A percentile compares a stretch with the other conserved stretches of the same genome.
Evolutionary conservation across 2,888 invertebrate genomes (phyloP).

Genomic region (Myopa tessellatipennis): DNA sequence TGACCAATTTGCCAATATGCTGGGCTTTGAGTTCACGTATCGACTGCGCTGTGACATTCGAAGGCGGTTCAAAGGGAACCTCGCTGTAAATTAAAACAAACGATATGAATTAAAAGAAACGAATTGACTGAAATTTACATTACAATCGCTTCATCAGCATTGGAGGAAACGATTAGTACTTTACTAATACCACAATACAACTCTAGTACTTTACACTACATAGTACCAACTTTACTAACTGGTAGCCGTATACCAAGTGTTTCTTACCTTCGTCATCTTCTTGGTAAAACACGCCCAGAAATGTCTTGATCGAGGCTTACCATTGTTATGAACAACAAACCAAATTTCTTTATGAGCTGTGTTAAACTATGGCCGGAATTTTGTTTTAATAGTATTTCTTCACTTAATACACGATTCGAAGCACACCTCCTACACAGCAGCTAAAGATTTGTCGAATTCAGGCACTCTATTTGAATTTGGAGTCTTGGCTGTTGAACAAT

Average conservation of each 20-base stretch:
- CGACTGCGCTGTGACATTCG: slow-evolving; percentile 80
- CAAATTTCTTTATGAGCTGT: no score
- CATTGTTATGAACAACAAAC: slow-evolving; percentile 65
- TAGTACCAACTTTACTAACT: slow-evolving; percentile 82
- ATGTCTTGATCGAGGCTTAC: slow-evolving; percentile 79
- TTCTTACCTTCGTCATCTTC: slow-evolving; percentile 82
- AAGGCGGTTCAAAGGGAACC: slow-evolving; percentile 78
- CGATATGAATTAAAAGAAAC: no score
- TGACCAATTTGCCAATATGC: slow-evolving; percentile 90
- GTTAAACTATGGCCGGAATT: no score
- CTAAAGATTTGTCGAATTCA: no score
- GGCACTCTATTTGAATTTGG: no score
- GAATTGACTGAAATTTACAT: slow-evolving; percentile 64
- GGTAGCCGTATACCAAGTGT: slow-evolving; percentile 86
- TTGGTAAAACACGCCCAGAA: slow-evolving; percentile 80
- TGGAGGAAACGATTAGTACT: slow-evolving; percentile 86
- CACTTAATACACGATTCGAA: no score
- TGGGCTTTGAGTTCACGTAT: slow-evolving; percentile 96
- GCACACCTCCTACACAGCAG: no score
- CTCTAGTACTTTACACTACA: no score
- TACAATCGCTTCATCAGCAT: slow-evolving; percentile 97
- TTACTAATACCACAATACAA: slow-evolving; percentile 83
- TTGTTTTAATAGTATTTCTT: no score
- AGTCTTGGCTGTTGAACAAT: not conserved
- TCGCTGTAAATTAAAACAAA: no score